A percentile compares a stretch with the other conserved stretches of the same genome.
Conservation (phyloP, 2,797 vertebrate genomes). For the Paguma larvata region DNA sequence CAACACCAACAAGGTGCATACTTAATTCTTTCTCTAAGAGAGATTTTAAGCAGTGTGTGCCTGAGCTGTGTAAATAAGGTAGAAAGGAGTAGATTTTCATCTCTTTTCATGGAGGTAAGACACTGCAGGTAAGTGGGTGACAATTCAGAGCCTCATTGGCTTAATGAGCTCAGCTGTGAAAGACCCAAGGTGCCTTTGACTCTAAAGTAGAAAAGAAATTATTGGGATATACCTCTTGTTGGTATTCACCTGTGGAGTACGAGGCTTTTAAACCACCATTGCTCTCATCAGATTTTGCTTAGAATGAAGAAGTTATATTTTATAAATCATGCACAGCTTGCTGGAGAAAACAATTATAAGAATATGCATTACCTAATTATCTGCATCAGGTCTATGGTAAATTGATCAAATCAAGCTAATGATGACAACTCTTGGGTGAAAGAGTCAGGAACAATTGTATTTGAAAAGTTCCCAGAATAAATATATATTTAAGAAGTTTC, state of each 20-base stretch:
- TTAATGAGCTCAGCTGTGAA: not conserved
- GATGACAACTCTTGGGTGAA: conserved; percentile 62
- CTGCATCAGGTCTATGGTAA: not conserved
- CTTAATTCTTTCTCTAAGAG: not conserved
- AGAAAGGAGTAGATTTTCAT: not conserved
- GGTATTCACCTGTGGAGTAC: not conserved
- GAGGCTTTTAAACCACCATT: not conserved
- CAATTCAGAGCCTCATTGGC: not conserved
- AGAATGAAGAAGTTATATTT: not conserved
- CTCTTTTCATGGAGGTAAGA: not conserved
- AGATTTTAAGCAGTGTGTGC: not conserved
- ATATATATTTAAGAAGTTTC: conserved; percentile 25
- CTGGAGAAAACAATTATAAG: conserved; percentile 8
- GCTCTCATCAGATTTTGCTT: conserved; percentile 15
- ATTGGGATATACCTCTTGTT: not conserved
- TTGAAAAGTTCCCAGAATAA: not conserved
- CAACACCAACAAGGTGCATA: not conserved
- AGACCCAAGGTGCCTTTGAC: not conserved
- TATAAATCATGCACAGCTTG: not conserved
- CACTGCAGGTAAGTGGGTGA: not conserved
- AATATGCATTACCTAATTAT: conserved; percentile 45
- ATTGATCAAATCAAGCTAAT: conserved; percentile 37
- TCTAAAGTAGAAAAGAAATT: conserved; percentile 6
- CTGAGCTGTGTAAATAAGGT: not conserved
- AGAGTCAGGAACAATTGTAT: not conserved